Evolutionary conservation across 2,888 invertebrate genomes (phyloP).

Genomic region (Xanthia togata): DNA sequence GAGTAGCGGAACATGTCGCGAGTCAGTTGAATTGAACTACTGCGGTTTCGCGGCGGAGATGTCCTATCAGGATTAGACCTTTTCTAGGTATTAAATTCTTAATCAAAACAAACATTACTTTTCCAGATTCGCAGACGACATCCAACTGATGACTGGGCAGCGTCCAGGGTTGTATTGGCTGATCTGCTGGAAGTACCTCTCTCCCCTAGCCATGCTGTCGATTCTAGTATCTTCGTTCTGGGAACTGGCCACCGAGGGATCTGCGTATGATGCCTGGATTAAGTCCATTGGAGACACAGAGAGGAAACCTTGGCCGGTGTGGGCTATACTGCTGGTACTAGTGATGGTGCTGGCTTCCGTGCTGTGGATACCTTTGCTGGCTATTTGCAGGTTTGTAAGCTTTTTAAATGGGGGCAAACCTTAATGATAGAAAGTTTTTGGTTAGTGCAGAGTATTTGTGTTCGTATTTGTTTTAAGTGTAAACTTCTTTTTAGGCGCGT

Average conservation of each 20-base stretch:
- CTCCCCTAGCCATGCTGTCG: constrained; percentile 96
- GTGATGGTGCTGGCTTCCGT: constrained; percentile 94
- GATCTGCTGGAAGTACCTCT: constrained; percentile 98
- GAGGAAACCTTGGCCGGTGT: constrained; percentile 95
- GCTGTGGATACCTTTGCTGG: constrained; percentile 96
- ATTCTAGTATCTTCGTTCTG: constrained; percentile 96
- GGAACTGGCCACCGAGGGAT: constrained; percentile 94
- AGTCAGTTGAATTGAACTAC: too few species aligned
- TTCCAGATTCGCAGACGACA: constrained; percentile 96
- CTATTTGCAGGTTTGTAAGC: constrained; percentile 92
- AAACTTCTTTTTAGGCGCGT: too few species aligned
- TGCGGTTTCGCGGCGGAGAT: too few species aligned
- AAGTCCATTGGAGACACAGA: constrained; percentile 93
- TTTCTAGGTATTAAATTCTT: neutral
- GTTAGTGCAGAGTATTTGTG: neutral
- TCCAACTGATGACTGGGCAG: constrained; percentile 98
- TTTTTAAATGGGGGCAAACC: neutral
- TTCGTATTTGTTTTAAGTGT: neutral
- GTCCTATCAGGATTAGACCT: too few species aligned
- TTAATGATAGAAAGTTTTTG: neutral
- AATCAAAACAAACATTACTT: neutral
- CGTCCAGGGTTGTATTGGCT: constrained; percentile 97
- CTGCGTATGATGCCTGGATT: constrained; percentile 96
- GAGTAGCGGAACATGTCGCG: too few species aligned
- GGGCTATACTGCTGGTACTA: constrained; percentile 94